Base-by-base conservation (phyloP, 2,888 invertebrate genomes). In the Drosophila atroscutellata region DNA sequence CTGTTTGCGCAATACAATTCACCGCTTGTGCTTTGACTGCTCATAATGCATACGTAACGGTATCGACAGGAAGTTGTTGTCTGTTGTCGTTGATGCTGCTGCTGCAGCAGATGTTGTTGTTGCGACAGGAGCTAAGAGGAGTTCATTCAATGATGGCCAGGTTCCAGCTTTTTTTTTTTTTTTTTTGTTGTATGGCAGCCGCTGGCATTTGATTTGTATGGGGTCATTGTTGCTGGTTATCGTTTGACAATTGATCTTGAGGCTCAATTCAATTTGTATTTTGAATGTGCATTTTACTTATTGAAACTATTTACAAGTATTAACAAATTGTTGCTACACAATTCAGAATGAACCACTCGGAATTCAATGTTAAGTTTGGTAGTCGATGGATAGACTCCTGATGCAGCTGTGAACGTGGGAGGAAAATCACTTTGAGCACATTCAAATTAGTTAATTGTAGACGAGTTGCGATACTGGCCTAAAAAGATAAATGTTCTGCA, bases 11-110 rank as follows among this genome's bases (percentile, higher is more conserved):
- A 77, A 77, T 66, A 72, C 77, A 68, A 76, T 72, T 66, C 45
- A 58, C 28, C 49, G 79, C 45, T 56, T 71, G 32, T 70, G 77
- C 70, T 80, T 77, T 75, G 75, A 71, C 81, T 73, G 82, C 73
- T 70, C 84, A 76, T 78, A 67, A 71, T 80, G 81, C 83, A 81
- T 68, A 83, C 86, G 86, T 83, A 83, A 85, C 86, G 83, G 83
- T 83, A 85, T 81, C 79, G 79, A 73, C 83, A 83, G 83, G 83
- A 83, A 83, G 83, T 83, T 65, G 63, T 58, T 63, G 60, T 57
- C 24, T 54, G 65, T 34, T 63, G 62, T 30, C 63, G 63, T 4
- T 59, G 36, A 1, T 47, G 68, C 18, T 60, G 70, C 24, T 54
- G 71, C n/a, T 59, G 57, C 26, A 62, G 32, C 26, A 62, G 32